Conservation (phyloP, 2,888 invertebrate species). For the Zonitis immaculata region DNA sequence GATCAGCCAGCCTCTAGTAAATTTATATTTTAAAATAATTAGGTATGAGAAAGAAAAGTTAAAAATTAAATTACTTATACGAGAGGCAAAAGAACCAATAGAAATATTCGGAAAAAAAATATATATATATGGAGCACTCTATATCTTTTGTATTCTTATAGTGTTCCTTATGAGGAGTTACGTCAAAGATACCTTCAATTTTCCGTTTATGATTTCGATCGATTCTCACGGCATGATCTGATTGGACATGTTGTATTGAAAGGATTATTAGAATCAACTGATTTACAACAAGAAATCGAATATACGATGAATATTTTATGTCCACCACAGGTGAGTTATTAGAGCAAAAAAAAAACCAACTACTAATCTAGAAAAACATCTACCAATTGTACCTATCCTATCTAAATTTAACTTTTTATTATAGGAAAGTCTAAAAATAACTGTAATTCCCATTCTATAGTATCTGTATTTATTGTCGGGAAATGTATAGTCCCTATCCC, state of each 20-base stretch:
- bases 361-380: no score
- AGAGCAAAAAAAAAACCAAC: no score
- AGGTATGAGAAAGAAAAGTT: no score
- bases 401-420: constrained; percentile 12
- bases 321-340: constrained; percentile 68
- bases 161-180: constrained; percentile 71
- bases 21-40: no score
- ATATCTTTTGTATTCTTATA: constrained; percentile 41
- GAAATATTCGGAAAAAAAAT: no score
- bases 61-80: no score
- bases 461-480: not conserved
- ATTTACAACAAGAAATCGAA: constrained; percentile 74
- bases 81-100: no score
- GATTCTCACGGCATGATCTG: constrained; percentile 81
- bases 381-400: no score
- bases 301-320: constrained; percentile 82
- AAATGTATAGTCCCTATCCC: not conserved
- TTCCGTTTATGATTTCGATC: constrained; percentile 84
- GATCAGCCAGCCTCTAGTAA: no score
- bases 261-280: constrained; percentile 71
- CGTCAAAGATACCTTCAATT: constrained; percentile 74
- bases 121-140: no score
- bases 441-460: constrained; percentile 1
- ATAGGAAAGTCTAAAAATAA: constrained; percentile 16
- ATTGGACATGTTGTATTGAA: constrained; percentile 81